phyloP scores from a whole-genome alignment of 35 echinoderm and acorn worm species.

The Holothuria glaberrima region DNA sequence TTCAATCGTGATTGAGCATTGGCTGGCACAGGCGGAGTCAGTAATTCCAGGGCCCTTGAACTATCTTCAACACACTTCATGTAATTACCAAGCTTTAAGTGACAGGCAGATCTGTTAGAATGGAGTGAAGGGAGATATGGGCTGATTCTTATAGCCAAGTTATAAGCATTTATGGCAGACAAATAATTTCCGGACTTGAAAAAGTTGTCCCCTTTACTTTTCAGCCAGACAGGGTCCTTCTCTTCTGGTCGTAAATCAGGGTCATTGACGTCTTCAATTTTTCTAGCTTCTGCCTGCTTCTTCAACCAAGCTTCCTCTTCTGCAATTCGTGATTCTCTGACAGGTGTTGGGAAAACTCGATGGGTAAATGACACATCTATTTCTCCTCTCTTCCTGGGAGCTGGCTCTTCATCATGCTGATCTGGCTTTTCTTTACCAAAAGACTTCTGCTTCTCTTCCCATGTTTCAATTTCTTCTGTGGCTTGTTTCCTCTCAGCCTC shows the following conservation, averaged over 20 bases:
- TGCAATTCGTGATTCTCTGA: slow-evolving; percentile 82
- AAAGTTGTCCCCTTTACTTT: slow-evolving; percentile 94
- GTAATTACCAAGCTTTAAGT: slow-evolving; percentile 91
- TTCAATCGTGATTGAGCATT: slow-evolving; percentile 87
- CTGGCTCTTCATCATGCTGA: slow-evolving; percentile 20
- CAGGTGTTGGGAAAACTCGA: slow-evolving; percentile 89
- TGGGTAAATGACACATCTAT: slow-evolving; percentile 88
- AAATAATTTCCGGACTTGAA: slow-evolving; percentile 86
- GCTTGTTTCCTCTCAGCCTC: slow-evolving; percentile 83
- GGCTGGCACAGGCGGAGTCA: slow-evolving; percentile 87
- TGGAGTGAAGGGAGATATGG: slow-evolving; percentile 70
- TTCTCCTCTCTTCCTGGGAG: slow-evolving; percentile 72
- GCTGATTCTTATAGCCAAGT: slow-evolving; percentile 84
- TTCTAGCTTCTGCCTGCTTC: slow-evolving; percentile 98
- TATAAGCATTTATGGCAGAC: slow-evolving; percentile 97
- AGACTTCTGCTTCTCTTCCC: slow-evolving; percentile 57
- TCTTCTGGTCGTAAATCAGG: slow-evolving; percentile 86
- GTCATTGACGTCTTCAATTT: slow-evolving; percentile 76
- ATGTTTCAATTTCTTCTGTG: slow-evolving; percentile 81
- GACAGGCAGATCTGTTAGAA: slow-evolving; percentile 94
- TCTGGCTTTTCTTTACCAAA: slow-evolving; percentile 13
- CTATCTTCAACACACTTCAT: slow-evolving; percentile 97
- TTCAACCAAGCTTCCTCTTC: slow-evolving; percentile 97
- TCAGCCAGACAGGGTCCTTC: slow-evolving; percentile 94
- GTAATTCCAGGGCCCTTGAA: slow-evolving; percentile 92